These are phyloP conservation scores for Acrocyrtus sp. DNA, from an alignment of 2,888 invertebrate species.

Conservation along the genomic window DNA sequence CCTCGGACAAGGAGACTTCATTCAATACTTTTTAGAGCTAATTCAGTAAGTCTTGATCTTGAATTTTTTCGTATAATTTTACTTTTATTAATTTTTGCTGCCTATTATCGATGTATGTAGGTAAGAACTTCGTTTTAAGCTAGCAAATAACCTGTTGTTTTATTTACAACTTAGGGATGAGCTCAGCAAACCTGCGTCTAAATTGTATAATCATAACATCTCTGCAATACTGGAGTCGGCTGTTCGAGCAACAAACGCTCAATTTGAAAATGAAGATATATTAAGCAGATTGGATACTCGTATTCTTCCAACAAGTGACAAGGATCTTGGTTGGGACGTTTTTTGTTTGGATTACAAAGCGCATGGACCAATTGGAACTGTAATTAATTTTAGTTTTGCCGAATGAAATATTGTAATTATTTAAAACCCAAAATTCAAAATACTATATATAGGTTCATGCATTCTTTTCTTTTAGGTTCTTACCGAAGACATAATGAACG, in stretches of 20 bases:
- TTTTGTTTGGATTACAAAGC: conserved; percentile 88
- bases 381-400: too few relatives aligned
- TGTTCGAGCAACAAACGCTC: conserved; percentile 91
- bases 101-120: neutral
- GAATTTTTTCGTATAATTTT: conserved; percentile 10
- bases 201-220: conserved; percentile 88
- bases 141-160: neutral
- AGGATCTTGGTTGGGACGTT: conserved; percentile 91
- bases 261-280: conserved; percentile 92
- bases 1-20: conserved; percentile 96
- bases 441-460: too few relatives aligned
- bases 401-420: too few relatives aligned
- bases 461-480: conserved; percentile 68
- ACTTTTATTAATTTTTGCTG: neutral
- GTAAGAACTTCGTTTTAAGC: neutral
- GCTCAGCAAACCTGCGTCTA: conserved; percentile 85
- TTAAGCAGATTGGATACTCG: conserved; percentile 87
- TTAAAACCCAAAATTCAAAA: too few relatives aligned
- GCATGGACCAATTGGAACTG: conserved; percentile 88
- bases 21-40: conserved; percentile 90
- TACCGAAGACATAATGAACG: conserved; percentile 72
- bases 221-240: conserved; percentile 86
- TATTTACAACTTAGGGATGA: conserved; percentile 77
- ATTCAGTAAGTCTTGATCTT: conserved; percentile 76
- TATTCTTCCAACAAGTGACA: conserved; percentile 73